Conservation (phyloP, 2,888 invertebrate species). For the Desoria tigrina region DNA sequence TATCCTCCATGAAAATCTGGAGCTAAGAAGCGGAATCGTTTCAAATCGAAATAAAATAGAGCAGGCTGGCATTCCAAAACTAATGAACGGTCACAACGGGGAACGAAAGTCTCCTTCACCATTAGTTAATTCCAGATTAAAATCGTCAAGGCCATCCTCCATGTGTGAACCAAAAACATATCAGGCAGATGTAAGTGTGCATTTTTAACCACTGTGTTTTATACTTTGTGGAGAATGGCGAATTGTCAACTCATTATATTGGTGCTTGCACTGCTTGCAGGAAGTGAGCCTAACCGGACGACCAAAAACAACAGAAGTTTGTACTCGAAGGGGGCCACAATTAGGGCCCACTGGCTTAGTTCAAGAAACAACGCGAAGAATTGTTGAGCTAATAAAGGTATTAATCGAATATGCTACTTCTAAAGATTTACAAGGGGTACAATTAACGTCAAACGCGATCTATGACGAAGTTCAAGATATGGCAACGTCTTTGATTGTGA, state of each 20-base stretch:
- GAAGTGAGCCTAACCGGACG: constrained; percentile 14
- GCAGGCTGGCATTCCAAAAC: constrained; percentile 3
- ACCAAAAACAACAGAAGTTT: constrained; percentile 36
- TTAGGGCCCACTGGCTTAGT: constrained; percentile 34
- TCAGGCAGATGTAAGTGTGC: too few relatives aligned
- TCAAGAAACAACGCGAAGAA: constrained; percentile 47
- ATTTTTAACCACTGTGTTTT: too few relatives aligned
- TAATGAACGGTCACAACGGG: constrained; percentile 15
- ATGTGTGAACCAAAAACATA: constrained; percentile 40
- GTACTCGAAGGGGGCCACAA: constrained; percentile 20
- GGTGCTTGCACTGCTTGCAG: too few relatives aligned
- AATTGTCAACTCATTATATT: too few relatives aligned
- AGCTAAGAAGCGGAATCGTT: constrained; percentile 20
- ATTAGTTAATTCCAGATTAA: constrained; percentile 26
- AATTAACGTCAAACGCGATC: constrained; percentile 41
- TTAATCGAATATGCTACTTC: constrained; percentile 46
- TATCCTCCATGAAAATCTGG: constrained; percentile 43
- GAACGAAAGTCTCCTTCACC: constrained; percentile 10
- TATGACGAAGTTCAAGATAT: constrained; percentile 45
- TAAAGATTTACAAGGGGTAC: constrained; percentile 43
- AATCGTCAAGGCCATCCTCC: constrained; percentile 37
- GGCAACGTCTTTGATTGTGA: constrained; percentile 36
- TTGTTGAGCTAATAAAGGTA: constrained; percentile 50
- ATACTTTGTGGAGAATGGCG: too few relatives aligned
- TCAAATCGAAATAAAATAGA: not conserved